phyloP scores from a whole-genome alignment of 2,888 invertebrate species.

The Taphrorychus bicolor region DNA sequence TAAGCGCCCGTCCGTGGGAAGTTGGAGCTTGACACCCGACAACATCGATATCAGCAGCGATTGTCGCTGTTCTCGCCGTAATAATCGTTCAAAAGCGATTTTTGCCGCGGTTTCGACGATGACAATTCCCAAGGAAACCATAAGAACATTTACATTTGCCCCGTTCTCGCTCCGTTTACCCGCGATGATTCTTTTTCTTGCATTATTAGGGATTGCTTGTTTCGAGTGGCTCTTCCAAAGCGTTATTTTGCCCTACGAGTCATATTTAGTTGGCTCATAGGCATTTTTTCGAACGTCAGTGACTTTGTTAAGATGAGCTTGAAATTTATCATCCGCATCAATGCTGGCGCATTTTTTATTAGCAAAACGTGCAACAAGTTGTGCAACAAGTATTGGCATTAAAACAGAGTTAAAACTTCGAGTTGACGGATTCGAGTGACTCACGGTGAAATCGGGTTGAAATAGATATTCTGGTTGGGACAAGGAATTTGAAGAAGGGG shows the following conservation, averaged over 20 bases:
- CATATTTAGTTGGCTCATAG: too few species aligned
- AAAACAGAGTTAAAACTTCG: too few species aligned
- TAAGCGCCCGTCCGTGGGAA: conserved; percentile 27
- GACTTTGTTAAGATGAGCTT: too few species aligned
- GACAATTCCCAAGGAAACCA: conserved; percentile 38
- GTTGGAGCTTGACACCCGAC: conserved; percentile 26
- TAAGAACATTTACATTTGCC: conserved; percentile 46
- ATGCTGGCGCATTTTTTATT: too few species aligned
- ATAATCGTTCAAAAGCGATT: conserved; percentile 43
- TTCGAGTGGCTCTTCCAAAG: conserved; percentile 26
- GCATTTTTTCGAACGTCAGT: too few species aligned
- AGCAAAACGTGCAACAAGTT: too few species aligned
- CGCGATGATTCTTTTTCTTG: conserved; percentile 42
- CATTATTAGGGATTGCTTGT: conserved; percentile 33
- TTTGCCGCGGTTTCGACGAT: conserved; percentile 42
- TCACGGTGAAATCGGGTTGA: too few species aligned
- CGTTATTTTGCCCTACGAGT: conserved; percentile 16
- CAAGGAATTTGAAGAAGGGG: too few species aligned
- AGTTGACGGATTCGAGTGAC: too few species aligned
- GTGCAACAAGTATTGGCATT: too few species aligned
- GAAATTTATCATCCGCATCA: too few species aligned
- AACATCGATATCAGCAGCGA: conserved; percentile 33
- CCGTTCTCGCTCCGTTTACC: conserved; percentile 45
- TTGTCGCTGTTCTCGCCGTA: conserved; percentile 38
- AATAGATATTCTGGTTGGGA: too few species aligned